A percentile compares a stretch with the other conserved stretches of the same genome.
phyloP scores from a whole-genome alignment of 2,113 vertebrate species.

The Oryzias celebensis region DNA sequence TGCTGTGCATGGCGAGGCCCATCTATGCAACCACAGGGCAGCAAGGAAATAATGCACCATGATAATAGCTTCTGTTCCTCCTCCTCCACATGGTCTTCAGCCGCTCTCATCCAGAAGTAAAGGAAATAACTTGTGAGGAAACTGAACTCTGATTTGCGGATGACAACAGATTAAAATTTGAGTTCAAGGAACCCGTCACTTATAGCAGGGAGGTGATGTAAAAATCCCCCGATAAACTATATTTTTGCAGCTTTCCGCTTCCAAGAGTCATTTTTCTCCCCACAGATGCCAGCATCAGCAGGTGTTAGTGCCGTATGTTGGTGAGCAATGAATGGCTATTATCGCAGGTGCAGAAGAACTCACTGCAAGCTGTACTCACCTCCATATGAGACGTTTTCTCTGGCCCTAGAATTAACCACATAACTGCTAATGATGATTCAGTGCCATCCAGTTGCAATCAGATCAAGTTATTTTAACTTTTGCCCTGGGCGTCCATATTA shows the following conservation, averaged over 20 bases:
- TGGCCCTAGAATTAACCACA: slow-evolving; percentile 26
- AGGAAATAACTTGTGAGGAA: too few relatives aligned
- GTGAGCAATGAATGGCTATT: slow-evolving; percentile 34
- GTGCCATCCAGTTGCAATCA: slow-evolving; percentile 28
- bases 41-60: slow-evolving; percentile 44
- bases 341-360: slow-evolving; percentile 49
- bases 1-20: slow-evolving; percentile 22
- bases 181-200: too few relatives aligned
- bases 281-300: slow-evolving; percentile 40
- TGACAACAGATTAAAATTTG: too few relatives aligned
- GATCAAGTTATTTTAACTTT: slow-evolving; percentile 30
- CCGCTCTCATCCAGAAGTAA: too few relatives aligned
- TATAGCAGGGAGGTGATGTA: slow-evolving; percentile 41
- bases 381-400: slow-evolving; percentile 7
- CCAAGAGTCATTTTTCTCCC: slow-evolving; percentile 11
- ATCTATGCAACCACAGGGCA: slow-evolving; percentile 51
- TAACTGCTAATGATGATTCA: slow-evolving; percentile 20
- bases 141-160: too few relatives aligned
- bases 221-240: slow-evolving; percentile 37
- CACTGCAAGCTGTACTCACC: slow-evolving; percentile 20
- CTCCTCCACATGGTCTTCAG: slow-evolving; percentile 28
- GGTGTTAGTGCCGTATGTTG: slow-evolving; percentile 38
- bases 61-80: slow-evolving; percentile 36
- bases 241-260: slow-evolving; percentile 29
- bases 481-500: slow-evolving; percentile 36